Base-by-base conservation (phyloP, 2,888 invertebrate species). In the Ptychoptera contaminata region DNA sequence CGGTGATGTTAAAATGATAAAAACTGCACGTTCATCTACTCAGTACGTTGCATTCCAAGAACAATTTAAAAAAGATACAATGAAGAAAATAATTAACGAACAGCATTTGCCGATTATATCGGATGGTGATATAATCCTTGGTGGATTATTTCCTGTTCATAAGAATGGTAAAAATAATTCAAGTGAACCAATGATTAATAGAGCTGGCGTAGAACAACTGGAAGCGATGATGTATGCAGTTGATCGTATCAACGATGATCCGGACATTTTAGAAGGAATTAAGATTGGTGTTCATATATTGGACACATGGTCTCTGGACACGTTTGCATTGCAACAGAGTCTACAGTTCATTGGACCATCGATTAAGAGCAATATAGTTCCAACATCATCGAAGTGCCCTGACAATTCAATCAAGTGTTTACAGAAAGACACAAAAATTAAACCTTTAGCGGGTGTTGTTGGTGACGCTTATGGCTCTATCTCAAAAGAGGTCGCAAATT, bases 401-500 rank as follows among this genome's bases (percentile, higher is more conserved):
- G 76, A 77, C 54, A 70, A 70, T 11, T 67, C 68, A 2, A 54
- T 58, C 40, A 73, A 72, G 0, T 54, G 61, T 51, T 54, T 68
- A 52, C 59, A 61, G 53, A 56, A 66, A 54, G 51, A 57, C 2
- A 65, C 60, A 46, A 23, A 23, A 23, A 66, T 68, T 11, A 70
- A 72, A 10, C 68, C 72, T 1, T 68, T 79, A 2, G 71, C 73
- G n/a, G 77, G 77, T 0, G 78, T 79, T 1, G 70, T 79, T 29
- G 79, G 79, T 0, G 79, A 77, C 1, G 74, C 77, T 1, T 79
- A 77, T 58, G 76, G 75, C 53, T 74, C 75, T n/a, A 78, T 79
- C 2, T 77, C 77, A 8, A 65, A 75, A 11, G 71, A 77, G 61
- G 77, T 81, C n/a, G 81, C 81, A 30, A 81, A 82, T 58, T 64